Base-by-base conservation (phyloP, 2,888 invertebrate species). In the Odontomyia ornata region DNA sequence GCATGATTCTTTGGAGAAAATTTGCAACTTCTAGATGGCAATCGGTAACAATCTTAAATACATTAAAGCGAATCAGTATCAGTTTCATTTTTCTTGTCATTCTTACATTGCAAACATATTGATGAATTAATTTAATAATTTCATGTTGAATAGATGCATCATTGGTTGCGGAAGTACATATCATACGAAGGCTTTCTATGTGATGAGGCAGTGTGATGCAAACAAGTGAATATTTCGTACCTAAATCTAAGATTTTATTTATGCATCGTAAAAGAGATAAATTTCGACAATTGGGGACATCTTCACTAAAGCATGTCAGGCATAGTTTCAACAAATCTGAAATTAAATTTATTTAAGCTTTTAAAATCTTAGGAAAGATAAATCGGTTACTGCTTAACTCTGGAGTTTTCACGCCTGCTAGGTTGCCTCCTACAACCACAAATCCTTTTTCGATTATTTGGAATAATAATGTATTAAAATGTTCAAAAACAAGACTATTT, bases 201-300 rank as follows among this genome's bases (percentile, higher is more conserved):
- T 85, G 85, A 1, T 82, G 82, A 1, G 82, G 81, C 11, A 85
- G 79, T 78, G 85, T 85, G 0, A 77, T 80, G 18, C 81, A 83
- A n/a, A 86, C 72, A 62, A 84, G 84, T 0, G 84, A 83, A 52
- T 83, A 80, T 4, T 84, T 77, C 11, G 80, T 78, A 1, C 83
- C 82, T 15, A 85, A 46, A 69, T 83, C 82, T 11, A 86, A 79
- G 0, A 84, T 84, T 80, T 82, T 84, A 2, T 80, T 83, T 2
- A 85, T 82, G 25, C 83, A 82, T 47, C 83, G 83, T 1, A 85
- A 73, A 1, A 84, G 25, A 0, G 73, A 13, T 5, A 73, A n/a
- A 23, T 18, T 73, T 60, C 56, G 56, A 30, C 56, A 30, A 23
- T 21, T 60, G 5, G 36, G n/a, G 1, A 11, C 47, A 18, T 60